Percentiles rank a stretch among this genome's conserved stretches.
Evolutionary conservation across 2,113 vertebrate genomes (phyloP).

Genomic region (Dipodomys spectabilis): DNA sequence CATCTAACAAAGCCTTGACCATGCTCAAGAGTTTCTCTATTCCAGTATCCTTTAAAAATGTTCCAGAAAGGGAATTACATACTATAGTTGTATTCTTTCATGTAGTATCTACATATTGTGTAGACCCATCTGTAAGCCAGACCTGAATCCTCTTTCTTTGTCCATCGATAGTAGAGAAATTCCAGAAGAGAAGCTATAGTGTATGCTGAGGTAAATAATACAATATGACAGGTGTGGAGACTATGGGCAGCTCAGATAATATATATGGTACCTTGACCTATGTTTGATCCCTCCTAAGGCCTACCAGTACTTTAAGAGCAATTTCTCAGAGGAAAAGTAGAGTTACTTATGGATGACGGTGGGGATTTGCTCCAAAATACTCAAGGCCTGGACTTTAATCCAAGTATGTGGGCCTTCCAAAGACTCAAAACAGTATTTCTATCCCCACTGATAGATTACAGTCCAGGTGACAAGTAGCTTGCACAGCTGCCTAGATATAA

Average conservation of each 20-base stretch:
- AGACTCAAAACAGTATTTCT: too few relatives aligned
- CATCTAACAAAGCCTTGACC: not conserved
- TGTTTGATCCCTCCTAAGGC: too few relatives aligned
- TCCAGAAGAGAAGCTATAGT: not conserved
- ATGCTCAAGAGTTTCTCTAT: not conserved
- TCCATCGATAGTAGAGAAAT: not conserved
- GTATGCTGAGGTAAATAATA: not conserved
- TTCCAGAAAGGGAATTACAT: not conserved
- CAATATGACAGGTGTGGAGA: not conserved
- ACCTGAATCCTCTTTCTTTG: not conserved
- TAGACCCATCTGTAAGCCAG: not conserved
- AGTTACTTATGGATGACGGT: too few relatives aligned
- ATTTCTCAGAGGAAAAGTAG: too few relatives aligned
- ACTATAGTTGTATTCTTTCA: not conserved
- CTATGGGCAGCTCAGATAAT: not conserved
- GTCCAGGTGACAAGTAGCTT: not conserved
- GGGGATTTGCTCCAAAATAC: too few relatives aligned
- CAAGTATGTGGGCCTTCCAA: too few relatives aligned
- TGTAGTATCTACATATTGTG: not conserved
- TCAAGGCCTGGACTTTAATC: too few relatives aligned
- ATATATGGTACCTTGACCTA: too few relatives aligned
- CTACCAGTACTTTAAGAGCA: too few relatives aligned
- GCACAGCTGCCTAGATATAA: not conserved
- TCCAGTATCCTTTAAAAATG: not conserved
- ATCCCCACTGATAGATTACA: not conserved